Evolutionary conservation across 64 coral and sea anemone genomes (phyloP).

Genomic region (Porites lutea): DNA sequence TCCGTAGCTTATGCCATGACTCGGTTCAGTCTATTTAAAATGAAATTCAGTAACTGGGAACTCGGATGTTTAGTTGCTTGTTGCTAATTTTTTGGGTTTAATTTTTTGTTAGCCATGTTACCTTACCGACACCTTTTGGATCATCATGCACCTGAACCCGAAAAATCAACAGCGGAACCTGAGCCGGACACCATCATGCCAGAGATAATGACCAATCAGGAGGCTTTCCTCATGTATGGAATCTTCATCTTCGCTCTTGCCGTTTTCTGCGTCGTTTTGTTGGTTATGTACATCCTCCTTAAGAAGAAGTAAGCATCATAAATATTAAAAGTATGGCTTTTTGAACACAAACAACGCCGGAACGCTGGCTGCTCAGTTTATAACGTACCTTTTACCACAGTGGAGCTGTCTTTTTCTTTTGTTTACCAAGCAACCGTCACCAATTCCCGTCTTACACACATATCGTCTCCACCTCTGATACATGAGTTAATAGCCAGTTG

Average conservation of each 20-base stretch:
- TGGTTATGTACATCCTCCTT: conserved; percentile 28
- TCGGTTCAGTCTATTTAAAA: too few relatives aligned
- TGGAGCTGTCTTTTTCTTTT: too few relatives aligned
- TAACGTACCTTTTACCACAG: too few relatives aligned
- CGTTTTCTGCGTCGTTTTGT: conserved; percentile 43
- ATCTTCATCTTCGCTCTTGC: conserved; percentile 54
- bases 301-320: conserved; percentile 34
- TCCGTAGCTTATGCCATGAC: too few relatives aligned
- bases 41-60: too few relatives aligned
- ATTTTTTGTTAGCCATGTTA: background rate
- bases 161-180: conserved; percentile 19
- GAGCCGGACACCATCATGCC: conserved; percentile 42
- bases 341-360: background rate
- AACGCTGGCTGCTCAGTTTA: too few relatives aligned
- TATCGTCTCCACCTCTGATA: too few relatives aligned
- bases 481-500: too few relatives aligned
- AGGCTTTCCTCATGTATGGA: conserved; percentile 58
- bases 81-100: background rate
- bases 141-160: conserved; percentile 15
- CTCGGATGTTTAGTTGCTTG: background rate
- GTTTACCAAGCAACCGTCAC: too few relatives aligned
- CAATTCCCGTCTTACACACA: too few relatives aligned
- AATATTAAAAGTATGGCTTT: too few relatives aligned
- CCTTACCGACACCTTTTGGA: background rate
- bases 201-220: conserved; percentile 61